Conservation (phyloP, 2,888 invertebrate genomes). For the Osmoderma eremita region DNA sequence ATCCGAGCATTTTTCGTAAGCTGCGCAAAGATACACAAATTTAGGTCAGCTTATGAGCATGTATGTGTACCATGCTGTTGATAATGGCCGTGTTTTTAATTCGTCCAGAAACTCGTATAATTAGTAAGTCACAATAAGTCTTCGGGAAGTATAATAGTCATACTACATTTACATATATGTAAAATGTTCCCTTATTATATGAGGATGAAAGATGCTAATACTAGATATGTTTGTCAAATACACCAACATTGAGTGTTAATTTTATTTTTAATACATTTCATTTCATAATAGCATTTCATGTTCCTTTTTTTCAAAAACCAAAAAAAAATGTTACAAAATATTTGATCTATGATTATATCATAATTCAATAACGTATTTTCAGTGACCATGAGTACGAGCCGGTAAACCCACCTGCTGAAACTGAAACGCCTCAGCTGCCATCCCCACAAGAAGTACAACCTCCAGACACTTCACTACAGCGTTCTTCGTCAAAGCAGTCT, state of each 20-base stretch:
- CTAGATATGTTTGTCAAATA: too few relatives aligned
- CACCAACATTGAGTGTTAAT: too few relatives aligned
- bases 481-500: slow-evolving; percentile 38
- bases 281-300: not conserved
- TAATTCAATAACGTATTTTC: slow-evolving; percentile 63
- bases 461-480: slow-evolving; percentile 18
- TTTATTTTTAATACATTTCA: too few relatives aligned
- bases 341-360: not conserved
- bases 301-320: not conserved
- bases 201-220: too few relatives aligned
- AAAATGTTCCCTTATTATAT: too few relatives aligned
- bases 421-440: slow-evolving; percentile 18
- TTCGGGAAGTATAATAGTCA: not conserved
- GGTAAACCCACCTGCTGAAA: slow-evolving; percentile 76
- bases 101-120: slow-evolving; percentile 1
- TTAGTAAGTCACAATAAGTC: too few relatives aligned
- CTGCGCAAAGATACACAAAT: too few relatives aligned
- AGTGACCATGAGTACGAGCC: slow-evolving; percentile 96
- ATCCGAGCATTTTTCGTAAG: too few relatives aligned
- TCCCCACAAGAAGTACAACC: slow-evolving; percentile 10
- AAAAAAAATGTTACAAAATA: not conserved
- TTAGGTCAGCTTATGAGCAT: too few relatives aligned
- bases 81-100: not conserved
- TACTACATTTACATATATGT: too few relatives aligned
- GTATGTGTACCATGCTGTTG: not conserved